These are phyloP conservation scores for Rhinichthys klamathensis DNA, from an alignment of 2,113 vertebrate species.

Conservation along the genomic window DNA sequence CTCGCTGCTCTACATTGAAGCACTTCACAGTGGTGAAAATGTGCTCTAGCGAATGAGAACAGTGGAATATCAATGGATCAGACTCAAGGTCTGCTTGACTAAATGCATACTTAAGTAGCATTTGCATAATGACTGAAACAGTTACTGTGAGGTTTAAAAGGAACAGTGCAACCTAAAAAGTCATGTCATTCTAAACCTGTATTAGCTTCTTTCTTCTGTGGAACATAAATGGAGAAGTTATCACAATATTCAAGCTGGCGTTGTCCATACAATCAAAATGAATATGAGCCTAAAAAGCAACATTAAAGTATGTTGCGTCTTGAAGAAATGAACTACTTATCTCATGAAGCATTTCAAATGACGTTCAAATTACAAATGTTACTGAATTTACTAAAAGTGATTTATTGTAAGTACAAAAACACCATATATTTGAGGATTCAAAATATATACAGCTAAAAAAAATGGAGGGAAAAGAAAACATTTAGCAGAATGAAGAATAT, in stretches of 20 bases:
- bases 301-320: neutral
- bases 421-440: too few relatives aligned
- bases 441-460: neutral
- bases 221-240: neutral
- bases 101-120: neutral
- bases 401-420: too few relatives aligned
- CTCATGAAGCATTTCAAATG: neutral
- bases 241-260: neutral
- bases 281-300: neutral
- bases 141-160: neutral
- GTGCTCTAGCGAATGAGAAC: neutral
- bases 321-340: neutral
- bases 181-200: neutral
- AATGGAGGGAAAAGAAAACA: neutral
- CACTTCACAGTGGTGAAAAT: neutral
- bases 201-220: neutral
- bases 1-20: neutral
- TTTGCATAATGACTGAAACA: neutral
- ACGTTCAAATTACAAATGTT: neutral
- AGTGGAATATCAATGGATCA: neutral
- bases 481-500: neutral
- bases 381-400: neutral
- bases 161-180: neutral
- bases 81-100: neutral
- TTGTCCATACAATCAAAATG: neutral